Evolutionary conservation across 2,888 invertebrate species (phyloP), one percentile per base, ranked within the genome.

Genomic region (Reticulitermes lucifugus): DNA sequence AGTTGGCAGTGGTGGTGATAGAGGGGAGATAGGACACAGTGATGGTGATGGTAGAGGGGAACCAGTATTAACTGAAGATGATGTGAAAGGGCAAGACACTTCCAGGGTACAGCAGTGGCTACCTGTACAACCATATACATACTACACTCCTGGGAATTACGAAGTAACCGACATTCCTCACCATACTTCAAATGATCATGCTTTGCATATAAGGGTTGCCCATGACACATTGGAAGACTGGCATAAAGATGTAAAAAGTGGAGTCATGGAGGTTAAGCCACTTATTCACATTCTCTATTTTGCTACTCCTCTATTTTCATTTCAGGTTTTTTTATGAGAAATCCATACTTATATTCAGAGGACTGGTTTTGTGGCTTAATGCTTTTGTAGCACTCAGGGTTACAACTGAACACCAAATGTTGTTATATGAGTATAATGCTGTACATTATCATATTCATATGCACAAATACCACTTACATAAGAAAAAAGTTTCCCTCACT

Each of bases 41-140:
- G 86, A 86, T 43, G 84, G 84, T 46, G 85, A 59, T 21, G 77
- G 35, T 60, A 84, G 77, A 46, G 86, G 65, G 14, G 83, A 83
- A 35, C 29, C 35, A 55, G 6, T 51, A 41, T n/a, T 81, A n/a
- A 65, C 70, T n/a, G 41, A 79, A 75, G 9, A 18, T 83, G 85
- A 85, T 22, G 43, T n/a, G 41, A 84, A 60, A 59, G 81, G 41
- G 46, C 84, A 85, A 51, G 85, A 83, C 51, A 35, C 70, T 41
- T 43, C 73, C 9, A 46, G 79, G n/a, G 6, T 79, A 21, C 60
- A 60, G 12, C 79, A 35, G 41, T 35, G n/a, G 46, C n/a, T 79
- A 59, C 73, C 83, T 25, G 83, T 85, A 51, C 87, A 86, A 81
- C 87, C 86, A 12, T 87, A 86, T 73, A 84, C 87, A 12, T 87